A percentile compares a stretch with the other conserved stretches of the same genome.
Conservation (phyloP, 2,113 vertebrate genomes). For the Sakesphorus luctuosus region DNA sequence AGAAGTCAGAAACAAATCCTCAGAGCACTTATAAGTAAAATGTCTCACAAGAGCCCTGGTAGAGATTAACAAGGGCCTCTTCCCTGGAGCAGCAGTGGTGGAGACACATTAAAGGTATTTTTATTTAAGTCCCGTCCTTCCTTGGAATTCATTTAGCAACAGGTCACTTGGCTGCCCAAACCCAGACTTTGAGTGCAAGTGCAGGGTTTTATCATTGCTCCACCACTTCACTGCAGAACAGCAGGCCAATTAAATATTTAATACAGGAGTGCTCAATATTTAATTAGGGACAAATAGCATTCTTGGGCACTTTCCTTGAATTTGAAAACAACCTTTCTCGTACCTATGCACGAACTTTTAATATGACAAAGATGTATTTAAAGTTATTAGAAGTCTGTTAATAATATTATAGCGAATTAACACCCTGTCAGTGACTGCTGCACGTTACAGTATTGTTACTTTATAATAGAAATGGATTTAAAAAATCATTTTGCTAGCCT, state of each 20-base stretch:
- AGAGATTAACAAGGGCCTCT: background rate
- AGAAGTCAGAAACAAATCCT: background rate
- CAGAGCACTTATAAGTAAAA: background rate
- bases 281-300: conserved; percentile 70
- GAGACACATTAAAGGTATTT: background rate
- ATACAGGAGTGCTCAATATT: conserved; percentile 67
- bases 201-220: conserved; percentile 39
- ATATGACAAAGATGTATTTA: background rate
- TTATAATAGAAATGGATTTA: background rate
- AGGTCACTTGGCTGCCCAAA: conserved; percentile 1
- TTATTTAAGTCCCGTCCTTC: background rate
- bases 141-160: background rate
- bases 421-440: background rate
- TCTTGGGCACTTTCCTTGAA: conserved; percentile 29
- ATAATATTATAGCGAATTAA: background rate
- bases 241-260: conserved; percentile 77
- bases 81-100: background rate
- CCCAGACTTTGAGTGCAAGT: conserved; percentile 20
- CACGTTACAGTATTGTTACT: background rate
- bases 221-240: conserved; percentile 39
- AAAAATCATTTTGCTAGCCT: background rate
- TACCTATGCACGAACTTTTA: conserved; percentile 13
- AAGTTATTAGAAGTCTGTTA: background rate
- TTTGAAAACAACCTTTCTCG: conserved; percentile 39
- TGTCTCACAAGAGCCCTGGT: background rate